Evolutionary conservation across 2,888 invertebrate species (phyloP), one percentile per base, ranked within the genome.

Genomic region (Pristionchus arcanus): DNA sequence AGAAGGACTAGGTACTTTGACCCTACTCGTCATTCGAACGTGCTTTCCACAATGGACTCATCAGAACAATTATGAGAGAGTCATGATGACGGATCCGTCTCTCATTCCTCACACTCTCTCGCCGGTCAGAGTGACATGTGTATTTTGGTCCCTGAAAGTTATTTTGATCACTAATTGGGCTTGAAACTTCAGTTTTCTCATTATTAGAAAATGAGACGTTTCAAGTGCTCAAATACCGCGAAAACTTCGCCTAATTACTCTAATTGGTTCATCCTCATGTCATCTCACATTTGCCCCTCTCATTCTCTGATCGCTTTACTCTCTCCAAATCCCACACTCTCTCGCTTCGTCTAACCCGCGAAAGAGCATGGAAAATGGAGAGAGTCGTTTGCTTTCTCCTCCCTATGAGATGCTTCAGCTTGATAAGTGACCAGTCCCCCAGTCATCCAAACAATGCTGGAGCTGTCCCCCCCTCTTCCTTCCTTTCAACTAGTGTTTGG

Each of bases 401-500:
- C 34, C 28, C 74, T 74, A 74, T 74, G 37, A 74, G 74, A 74
- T 74, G 74, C 74, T 74, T 74, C 21, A 16, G 19, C 37, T 19
- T 74, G 74, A 74, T 74, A 74, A 74, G 74, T 74, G 74, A 74
- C 74, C 74, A 74, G 74, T 74, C 74, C 71, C 13, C 15, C 74
- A 74, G 81, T 25, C 77, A 81, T 81, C 49, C 81, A 81, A 81
- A 81, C 81, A 81, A 81, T 81, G 81, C 81, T 49, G 71, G n/a
- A 15, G 16, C 59, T 59, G 15, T 7, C 25, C 25, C 59, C 59
- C 59, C 11, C 28, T 15, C 68, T 68, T 68, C 68, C 68, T 31
- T 19, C 31, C 68, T 68, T n/a, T 28, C 42, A 49, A 49, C 42
- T 49, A 49, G 42, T 49, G 42, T 49, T 49, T 49, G 42, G 42